phyloP scores from a whole-genome alignment of 2,113 vertebrate genomes.

The Silurus meridionalis region DNA sequence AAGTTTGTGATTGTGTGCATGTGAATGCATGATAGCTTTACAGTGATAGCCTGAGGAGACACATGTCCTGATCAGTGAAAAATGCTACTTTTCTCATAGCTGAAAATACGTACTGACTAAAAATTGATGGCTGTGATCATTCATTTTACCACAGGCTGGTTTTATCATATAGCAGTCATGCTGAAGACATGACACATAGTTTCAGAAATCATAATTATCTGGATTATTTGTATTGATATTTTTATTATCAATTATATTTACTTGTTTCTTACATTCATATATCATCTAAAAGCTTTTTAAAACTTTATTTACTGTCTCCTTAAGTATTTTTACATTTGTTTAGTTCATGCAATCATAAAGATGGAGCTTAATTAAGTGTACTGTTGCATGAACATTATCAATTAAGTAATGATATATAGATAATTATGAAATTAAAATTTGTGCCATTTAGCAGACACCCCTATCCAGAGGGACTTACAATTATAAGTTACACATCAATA shows the following conservation, averaged over 20 bases:
- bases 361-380: background rate
- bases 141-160: background rate
- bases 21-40: background rate
- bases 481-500: too few relatives aligned
- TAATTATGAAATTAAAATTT: background rate
- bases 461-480: too few relatives aligned
- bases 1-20: background rate
- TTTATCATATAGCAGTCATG: background rate
- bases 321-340: background rate
- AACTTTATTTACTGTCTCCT: background rate
- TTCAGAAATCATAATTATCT: background rate
- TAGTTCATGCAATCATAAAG: background rate
- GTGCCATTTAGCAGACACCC: too few relatives aligned
- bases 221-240: background rate
- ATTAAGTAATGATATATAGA: background rate
- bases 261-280: background rate
- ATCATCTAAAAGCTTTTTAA: background rate
- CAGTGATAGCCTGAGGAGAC: background rate
- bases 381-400: background rate
- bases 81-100: background rate
- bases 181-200: background rate
- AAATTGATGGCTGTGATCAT: background rate
- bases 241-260: too few relatives aligned
- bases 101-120: conserved; percentile 1
- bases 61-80: background rate